phyloP scores from a whole-genome alignment of 2,888 invertebrate species.

The Seira ritae region DNA sequence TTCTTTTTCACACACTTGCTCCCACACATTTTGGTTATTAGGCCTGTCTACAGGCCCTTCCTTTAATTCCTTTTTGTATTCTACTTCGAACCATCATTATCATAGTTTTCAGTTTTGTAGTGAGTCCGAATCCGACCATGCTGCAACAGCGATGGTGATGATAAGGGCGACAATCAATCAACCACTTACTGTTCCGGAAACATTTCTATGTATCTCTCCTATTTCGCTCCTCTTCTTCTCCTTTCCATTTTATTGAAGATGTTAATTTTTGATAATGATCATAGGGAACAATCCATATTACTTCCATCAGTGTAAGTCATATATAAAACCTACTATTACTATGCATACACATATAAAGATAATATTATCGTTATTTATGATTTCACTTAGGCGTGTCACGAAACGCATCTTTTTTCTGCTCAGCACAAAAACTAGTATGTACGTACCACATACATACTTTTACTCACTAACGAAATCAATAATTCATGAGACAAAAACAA shows the following conservation, averaged over 20 bases:
- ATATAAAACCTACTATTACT: background rate
- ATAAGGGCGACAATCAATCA: constrained; percentile 41
- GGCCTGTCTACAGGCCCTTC: background rate
- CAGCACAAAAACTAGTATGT: background rate
- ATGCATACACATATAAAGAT: too few species aligned
- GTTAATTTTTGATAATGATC: constrained; percentile 24
- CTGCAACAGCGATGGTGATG: constrained; percentile 35
- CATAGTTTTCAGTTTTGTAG: constrained; percentile 55
- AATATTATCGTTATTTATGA: background rate
- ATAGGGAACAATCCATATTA: constrained; percentile 53
- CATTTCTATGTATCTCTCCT: constrained; percentile 7
- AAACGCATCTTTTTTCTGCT: constrained; percentile 10
- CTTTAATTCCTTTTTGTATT: constrained; percentile 21
- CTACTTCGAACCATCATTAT: constrained; percentile 43
- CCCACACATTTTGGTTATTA: background rate
- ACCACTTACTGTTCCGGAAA: constrained; percentile 44
- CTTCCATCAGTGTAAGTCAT: constrained; percentile 49
- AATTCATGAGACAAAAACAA: background rate
- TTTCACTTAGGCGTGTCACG: background rate
- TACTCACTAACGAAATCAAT: background rate
- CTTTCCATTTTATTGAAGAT: constrained; percentile 2
- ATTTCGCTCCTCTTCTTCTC: constrained; percentile 9
- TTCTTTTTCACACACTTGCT: constrained; percentile 15
- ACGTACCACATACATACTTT: background rate
- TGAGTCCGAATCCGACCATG: constrained; percentile 28